These are phyloP conservation scores for Erebia palarica DNA, from an alignment of 2,888 invertebrate genomes.

Conservation along the genomic window DNA sequence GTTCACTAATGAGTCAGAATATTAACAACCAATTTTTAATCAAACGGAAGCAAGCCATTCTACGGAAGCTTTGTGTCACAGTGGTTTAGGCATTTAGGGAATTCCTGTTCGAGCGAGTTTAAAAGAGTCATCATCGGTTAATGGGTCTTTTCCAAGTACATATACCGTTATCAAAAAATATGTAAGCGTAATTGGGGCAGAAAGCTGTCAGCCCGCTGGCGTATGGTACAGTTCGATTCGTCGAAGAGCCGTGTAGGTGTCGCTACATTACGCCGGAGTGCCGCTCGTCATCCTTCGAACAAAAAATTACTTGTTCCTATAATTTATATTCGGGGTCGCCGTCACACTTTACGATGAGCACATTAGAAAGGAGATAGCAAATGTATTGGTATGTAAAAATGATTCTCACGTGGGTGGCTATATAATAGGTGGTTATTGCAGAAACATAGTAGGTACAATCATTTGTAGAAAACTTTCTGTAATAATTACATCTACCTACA, in stretches of 20 bases:
- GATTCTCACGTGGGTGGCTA: constrained; percentile 63
- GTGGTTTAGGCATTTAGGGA: constrained; percentile 2
- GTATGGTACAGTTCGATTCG: constrained; percentile 70
- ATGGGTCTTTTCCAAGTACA: constrained; percentile 38
- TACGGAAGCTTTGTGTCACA: constrained; percentile 13
- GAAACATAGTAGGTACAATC: constrained; percentile 2
- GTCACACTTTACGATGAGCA: constrained; percentile 71
- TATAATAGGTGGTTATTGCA: constrained; percentile 27
- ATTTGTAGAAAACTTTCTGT: background rate
- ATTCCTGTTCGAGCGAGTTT: constrained; percentile 8
- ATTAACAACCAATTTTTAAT: constrained; percentile 9
- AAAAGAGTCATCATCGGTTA: constrained; percentile 22
- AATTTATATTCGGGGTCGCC: constrained; percentile 78
- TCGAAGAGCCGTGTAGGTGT: constrained; percentile 75
- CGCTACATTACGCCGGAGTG: constrained; percentile 56
- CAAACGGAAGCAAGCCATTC: constrained; percentile 6
- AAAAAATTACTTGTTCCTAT: constrained; percentile 77
- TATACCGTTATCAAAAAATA: constrained; percentile 47
- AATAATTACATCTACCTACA: background rate
- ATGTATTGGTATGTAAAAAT: constrained; percentile 65
- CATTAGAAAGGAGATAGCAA: constrained; percentile 79
- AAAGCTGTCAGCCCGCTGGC: constrained; percentile 61
- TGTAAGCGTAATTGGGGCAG: constrained; percentile 65
- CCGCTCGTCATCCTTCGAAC: constrained; percentile 70
- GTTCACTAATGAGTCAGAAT: constrained; percentile 14